phyloP scores from a whole-genome alignment of 2,797 vertebrate species.

The Peromyscus aztecus region DNA sequence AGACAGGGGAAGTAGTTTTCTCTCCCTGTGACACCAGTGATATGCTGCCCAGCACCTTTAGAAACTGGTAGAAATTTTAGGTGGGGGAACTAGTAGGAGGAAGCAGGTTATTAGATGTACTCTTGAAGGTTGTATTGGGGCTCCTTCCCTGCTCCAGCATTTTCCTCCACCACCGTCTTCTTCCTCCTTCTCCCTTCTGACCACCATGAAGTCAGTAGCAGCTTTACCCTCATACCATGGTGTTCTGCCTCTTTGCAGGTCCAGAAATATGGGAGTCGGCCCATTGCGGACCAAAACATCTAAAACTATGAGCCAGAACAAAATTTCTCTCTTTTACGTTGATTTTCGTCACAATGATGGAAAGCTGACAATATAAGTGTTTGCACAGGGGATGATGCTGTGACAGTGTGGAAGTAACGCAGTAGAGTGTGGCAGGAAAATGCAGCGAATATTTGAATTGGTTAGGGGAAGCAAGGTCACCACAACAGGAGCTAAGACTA shows the following conservation, averaged over 20 bases:
- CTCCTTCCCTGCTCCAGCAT: no score
- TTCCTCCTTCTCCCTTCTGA: not conserved
- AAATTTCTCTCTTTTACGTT: not conserved
- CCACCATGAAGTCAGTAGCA: no score
- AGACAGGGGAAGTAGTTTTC: not conserved
- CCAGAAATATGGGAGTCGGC: not conserved
- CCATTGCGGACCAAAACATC: not conserved
- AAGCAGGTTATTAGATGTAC: not conserved
- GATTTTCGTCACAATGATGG: not conserved
- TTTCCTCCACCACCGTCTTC: no score
- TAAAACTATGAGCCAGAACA: not conserved
- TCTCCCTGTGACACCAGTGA: not conserved
- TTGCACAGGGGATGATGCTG: not conserved
- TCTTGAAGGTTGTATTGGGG: not conserved
- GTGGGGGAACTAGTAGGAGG: not conserved
- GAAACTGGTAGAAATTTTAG: not conserved
- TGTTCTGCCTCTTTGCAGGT: not conserved
- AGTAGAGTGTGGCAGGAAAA: not conserved
- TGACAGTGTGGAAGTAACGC: not conserved
- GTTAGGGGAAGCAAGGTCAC: not conserved
- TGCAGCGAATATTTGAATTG: not conserved
- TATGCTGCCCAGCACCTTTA: not conserved
- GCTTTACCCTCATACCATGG: not conserved
- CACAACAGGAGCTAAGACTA: not conserved
- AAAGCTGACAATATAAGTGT: not conserved